A percentile compares a stretch with the other conserved stretches of the same genome.
Conservation (phyloP, 2,888 invertebrate genomes). For the Piscicola geometra region DNA sequence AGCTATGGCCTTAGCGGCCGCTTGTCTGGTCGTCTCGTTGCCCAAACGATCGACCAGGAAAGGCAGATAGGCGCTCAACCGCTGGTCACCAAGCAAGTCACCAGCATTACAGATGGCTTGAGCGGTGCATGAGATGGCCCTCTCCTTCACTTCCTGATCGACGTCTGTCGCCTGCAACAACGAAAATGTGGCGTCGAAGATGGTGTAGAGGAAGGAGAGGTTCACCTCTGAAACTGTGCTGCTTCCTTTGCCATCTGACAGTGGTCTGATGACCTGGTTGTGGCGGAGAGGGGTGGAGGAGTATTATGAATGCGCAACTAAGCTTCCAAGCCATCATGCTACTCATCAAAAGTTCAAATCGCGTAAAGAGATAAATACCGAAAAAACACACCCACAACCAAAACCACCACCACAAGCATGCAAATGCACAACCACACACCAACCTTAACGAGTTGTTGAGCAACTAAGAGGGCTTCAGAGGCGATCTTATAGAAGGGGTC, state of each 20-base stretch:
- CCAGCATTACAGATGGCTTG: slow-evolving; percentile 88
- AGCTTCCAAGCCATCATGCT: no score
- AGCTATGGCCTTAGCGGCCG: slow-evolving; percentile 90
- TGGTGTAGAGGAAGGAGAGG: slow-evolving; percentile 67
- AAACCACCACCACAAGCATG: no score
- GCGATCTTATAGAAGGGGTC: slow-evolving; percentile 98
- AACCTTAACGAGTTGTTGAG: slow-evolving; percentile 88
- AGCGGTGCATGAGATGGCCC: slow-evolving; percentile 86
- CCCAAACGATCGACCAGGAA: slow-evolving; percentile 88
- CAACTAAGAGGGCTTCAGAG: slow-evolving; percentile 85
- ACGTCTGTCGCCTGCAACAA: slow-evolving; percentile 89
- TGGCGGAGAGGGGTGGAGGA: neutral
- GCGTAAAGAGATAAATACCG: neutral
- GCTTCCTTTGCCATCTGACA: slow-evolving; percentile 12
- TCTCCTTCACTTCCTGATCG: slow-evolving; percentile 97
- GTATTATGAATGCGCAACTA: neutral
- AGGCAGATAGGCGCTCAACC: slow-evolving; percentile 74
- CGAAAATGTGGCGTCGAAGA: slow-evolving; percentile 76
- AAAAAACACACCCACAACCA: no score
- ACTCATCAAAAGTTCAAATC: no score
- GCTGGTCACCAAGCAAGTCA: slow-evolving; percentile 70
- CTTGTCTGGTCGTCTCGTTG: slow-evolving; percentile 93
- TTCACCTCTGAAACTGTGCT: neutral
- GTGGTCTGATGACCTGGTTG: slow-evolving; percentile 32
- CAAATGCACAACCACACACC: slow-evolving; percentile 61